Percentiles rank a stretch among this genome's conserved stretches.
Evolutionary conservation across 2,888 invertebrate genomes (phyloP).

Genomic region (Campoplex capitator): DNA sequence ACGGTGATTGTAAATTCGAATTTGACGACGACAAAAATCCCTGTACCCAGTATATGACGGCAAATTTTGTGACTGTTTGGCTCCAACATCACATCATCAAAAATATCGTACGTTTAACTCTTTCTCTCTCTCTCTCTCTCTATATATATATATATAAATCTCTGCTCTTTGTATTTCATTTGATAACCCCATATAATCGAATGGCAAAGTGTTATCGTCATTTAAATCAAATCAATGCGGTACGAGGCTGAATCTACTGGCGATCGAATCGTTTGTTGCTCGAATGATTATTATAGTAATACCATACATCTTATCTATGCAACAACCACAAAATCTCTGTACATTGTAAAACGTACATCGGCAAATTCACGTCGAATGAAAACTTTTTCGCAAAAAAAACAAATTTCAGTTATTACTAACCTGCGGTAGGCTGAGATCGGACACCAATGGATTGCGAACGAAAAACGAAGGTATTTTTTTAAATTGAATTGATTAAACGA

Average conservation of each 20-base stretch:
- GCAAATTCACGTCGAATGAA: background rate
- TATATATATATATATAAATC: background rate
- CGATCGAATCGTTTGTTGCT: conserved; percentile 56
- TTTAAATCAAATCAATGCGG: conserved; percentile 52
- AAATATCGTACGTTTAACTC: conserved; percentile 17
- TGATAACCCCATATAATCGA: conserved; percentile 23
- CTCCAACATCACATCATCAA: conserved; percentile 17
- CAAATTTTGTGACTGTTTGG: conserved; percentile 10
- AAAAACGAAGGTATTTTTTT: background rate
- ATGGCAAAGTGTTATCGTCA: conserved; percentile 49
- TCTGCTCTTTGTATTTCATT: conserved; percentile 7
- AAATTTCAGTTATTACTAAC: background rate
- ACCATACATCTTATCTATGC: conserved; percentile 11
- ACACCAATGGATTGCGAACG: background rate
- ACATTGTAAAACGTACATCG: background rate
- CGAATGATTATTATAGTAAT: conserved; percentile 55
- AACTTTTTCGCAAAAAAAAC: background rate
- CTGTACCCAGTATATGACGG: background rate
- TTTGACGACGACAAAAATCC: conserved; percentile 22
- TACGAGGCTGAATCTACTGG: conserved; percentile 6
- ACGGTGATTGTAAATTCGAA: conserved; percentile 53
- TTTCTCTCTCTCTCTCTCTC: background rate
- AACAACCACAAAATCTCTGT: conserved; percentile 23
- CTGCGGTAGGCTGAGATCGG: background rate
- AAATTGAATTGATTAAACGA: background rate